Evolutionary conservation across 2,797 vertebrate species (phyloP).

Genomic region (Ceryle rudis): DNA sequence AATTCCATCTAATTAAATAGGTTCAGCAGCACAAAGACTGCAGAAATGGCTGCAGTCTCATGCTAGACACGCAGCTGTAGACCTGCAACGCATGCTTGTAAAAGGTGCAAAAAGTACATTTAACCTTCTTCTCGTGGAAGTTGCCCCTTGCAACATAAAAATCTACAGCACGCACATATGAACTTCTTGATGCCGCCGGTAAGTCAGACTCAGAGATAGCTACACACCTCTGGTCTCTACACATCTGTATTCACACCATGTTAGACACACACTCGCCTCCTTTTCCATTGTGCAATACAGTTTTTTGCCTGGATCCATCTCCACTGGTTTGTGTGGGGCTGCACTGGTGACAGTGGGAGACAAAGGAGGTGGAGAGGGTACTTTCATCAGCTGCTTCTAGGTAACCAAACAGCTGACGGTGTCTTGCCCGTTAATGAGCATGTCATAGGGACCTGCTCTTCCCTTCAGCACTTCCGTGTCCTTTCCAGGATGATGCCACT

Average conservation of each 20-base stretch:
- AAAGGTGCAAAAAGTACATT: conserved; percentile 20
- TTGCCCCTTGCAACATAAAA: background rate
- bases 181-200: background rate
- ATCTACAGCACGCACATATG: background rate
- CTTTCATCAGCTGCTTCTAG: background rate
- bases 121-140: background rate
- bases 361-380: background rate
- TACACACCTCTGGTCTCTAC: background rate
- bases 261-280: background rate
- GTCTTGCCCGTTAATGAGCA: conserved; percentile 17
- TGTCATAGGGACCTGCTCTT: background rate
- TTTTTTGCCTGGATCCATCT: background rate
- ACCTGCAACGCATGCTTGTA: background rate
- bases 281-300: background rate
- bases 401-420: conserved; percentile 3
- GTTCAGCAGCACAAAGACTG: conserved; percentile 45
- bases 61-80: conserved; percentile 53
- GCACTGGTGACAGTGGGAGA: background rate
- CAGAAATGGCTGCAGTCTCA: conserved; percentile 55
- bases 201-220: background rate
- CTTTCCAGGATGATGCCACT: conserved; percentile 52
- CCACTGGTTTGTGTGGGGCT: background rate
- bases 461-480: conserved; percentile 36
- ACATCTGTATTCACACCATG: background rate
- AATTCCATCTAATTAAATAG: conserved; percentile 73